Percentiles rank a stretch among this genome's conserved stretches.
phyloP scores from a whole-genome alignment of 2,113 vertebrate species.

The Diglossa brunneiventris region DNA sequence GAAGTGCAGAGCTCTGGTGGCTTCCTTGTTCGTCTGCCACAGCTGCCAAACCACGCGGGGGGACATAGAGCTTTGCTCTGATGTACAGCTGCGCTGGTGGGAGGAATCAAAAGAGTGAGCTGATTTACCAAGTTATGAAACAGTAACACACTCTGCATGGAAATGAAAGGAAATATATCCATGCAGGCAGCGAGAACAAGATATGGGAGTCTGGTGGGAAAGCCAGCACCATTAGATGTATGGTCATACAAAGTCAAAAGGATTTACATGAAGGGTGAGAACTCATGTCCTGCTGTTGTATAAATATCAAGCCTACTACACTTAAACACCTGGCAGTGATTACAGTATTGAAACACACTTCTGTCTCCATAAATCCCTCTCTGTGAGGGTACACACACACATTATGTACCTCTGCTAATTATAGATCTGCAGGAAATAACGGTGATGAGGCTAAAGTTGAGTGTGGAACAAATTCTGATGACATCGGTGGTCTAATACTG shows the following conservation, averaged over 20 bases:
- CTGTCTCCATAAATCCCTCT: neutral
- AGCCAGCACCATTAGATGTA: neutral
- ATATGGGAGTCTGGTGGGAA: neutral
- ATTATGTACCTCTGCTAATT: neutral
- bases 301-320: neutral
- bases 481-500: fast-evolving
- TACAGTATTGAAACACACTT: neutral
- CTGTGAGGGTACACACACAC: fast-evolving
- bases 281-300: neutral
- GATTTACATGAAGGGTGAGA: neutral
- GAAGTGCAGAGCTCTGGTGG: neutral
- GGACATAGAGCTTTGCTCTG: neutral
- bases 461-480: neutral
- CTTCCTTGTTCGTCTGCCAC: neutral
- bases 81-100: constrained; percentile 2
- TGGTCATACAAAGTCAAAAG: neutral
- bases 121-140: constrained; percentile 45
- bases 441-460: neutral
- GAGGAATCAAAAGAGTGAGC: constrained; percentile 33
- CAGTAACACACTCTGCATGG: constrained; percentile 7
- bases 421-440: neutral
- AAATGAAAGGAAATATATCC: constrained; percentile 23
- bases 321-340: neutral
- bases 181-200: neutral
- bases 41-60: neutral